These are phyloP conservation scores for Tiphia femorata DNA, from an alignment of 2,888 invertebrate species.

Conservation along the genomic window DNA sequence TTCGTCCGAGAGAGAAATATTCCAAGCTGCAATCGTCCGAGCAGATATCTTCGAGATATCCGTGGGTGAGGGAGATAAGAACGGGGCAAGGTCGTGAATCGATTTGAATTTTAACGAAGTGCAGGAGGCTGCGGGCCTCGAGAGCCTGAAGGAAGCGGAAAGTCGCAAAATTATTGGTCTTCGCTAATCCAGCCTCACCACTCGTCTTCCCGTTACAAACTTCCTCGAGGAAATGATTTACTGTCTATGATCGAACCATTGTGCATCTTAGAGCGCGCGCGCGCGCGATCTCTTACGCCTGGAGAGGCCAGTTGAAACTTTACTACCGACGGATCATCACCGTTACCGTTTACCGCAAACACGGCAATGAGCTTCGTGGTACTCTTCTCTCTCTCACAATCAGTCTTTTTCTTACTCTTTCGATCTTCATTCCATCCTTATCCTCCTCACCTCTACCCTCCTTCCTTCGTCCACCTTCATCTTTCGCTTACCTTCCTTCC, in stretches of 20 bases:
- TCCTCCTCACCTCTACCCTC: no score
- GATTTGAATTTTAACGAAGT: no score
- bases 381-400: conserved; percentile 7
- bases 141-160: no score
- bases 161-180: conserved; percentile 21
- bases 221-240: conserved; percentile 32
- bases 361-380: conserved; percentile 32
- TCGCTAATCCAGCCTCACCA: conserved; percentile 1
- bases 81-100: no score
- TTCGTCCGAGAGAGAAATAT: no score
- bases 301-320: conserved; percentile 23
- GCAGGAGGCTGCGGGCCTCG: no score
- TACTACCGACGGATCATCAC: conserved; percentile 38
- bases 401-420: neutral
- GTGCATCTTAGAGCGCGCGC: conserved; percentile 14
- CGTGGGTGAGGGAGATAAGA: no score
- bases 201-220: conserved; percentile 30
- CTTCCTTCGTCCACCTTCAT: neutral
- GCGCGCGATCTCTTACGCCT: neutral
- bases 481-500: no score
- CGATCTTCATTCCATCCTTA: neutral
- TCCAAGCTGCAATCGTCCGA: no score
- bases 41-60: no score
- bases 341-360: conserved; percentile 50
- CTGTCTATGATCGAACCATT: conserved; percentile 30